These are phyloP conservation scores for Brachypterus glaber DNA, from an alignment of 2,888 invertebrate genomes.

Conservation along the genomic window DNA sequence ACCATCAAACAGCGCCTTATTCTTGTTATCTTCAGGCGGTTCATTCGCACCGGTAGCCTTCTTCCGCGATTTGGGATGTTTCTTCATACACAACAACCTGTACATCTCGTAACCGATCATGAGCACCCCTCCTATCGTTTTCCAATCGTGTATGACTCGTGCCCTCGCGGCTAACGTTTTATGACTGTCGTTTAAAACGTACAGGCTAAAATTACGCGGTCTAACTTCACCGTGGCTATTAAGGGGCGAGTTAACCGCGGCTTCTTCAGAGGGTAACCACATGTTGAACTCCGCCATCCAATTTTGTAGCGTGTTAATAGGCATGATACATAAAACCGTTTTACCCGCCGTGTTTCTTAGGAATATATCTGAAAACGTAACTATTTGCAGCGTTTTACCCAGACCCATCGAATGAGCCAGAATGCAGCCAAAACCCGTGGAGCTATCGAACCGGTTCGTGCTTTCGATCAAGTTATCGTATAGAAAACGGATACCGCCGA, in stretches of 20 bases:
- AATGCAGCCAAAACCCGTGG: slow-evolving; percentile 93
- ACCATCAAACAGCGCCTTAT: slow-evolving; percentile 70
- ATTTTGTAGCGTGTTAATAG: slow-evolving; percentile 96
- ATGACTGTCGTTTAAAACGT: slow-evolving; percentile 86
- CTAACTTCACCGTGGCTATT: slow-evolving; percentile 58
- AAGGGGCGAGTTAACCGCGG: slow-evolving; percentile 43
- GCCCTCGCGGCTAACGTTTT: slow-evolving; percentile 84
- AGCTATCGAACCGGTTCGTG: slow-evolving; percentile 73
- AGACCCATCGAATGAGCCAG: slow-evolving; percentile 98
- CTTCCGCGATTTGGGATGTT: slow-evolving; percentile 55
- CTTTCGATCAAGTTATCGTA: slow-evolving; percentile 97
- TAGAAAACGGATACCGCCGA: slow-evolving; percentile 62
- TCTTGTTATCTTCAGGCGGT: slow-evolving; percentile 49
- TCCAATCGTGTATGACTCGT: slow-evolving; percentile 82
- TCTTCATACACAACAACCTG: slow-evolving; percentile 74
- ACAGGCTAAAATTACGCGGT: slow-evolving; percentile 75
- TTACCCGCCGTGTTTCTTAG: slow-evolving; percentile 80
- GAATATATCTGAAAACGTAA: slow-evolving; percentile 94
- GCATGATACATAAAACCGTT: slow-evolving; percentile 92
- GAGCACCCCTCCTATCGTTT: slow-evolving; percentile 79
- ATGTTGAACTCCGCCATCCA: slow-evolving; percentile 96
- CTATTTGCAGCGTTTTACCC: slow-evolving; percentile 92
- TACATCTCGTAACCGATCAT: slow-evolving; percentile 97
- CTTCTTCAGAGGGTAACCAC: slow-evolving; percentile 76
- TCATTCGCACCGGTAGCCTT: slow-evolving; percentile 44